phyloP scores from a whole-genome alignment of 2,113 vertebrate genomes.

The Ranitomeya imitator region DNA sequence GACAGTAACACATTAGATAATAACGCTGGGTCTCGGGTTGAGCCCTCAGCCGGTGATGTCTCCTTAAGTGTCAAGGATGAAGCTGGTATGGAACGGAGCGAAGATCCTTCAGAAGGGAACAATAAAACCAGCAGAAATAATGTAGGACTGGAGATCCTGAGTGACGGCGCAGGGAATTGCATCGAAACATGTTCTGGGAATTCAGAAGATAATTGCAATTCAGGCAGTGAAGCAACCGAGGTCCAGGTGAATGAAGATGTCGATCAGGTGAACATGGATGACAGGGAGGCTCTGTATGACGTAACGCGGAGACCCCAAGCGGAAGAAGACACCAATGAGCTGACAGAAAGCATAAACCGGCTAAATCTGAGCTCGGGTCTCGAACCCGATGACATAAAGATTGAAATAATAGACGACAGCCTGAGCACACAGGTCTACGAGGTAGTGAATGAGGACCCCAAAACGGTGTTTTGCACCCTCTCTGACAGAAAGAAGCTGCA shows the following conservation, averaged over 20 bases:
- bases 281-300: background rate
- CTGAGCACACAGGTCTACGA: slow-evolving; percentile 68
- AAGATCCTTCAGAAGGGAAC: background rate
- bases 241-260: background rate
- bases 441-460: slow-evolving; percentile 80
- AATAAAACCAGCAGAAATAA: background rate
- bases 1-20: background rate
- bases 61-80: background rate
- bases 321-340: slow-evolving; percentile 43
- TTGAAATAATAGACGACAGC: slow-evolving; percentile 63
- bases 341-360: slow-evolving; percentile 72
- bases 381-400: slow-evolving; percentile 64
- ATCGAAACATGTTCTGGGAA: background rate
- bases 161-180: background rate
- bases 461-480: slow-evolving; percentile 84
- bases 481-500: slow-evolving; percentile 74
- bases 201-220: background rate
- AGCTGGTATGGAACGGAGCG: background rate
- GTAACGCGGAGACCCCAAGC: background rate
- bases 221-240: background rate
- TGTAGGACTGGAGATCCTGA: background rate
- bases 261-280: background rate
- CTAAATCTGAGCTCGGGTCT: slow-evolving; percentile 72
- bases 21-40: background rate
- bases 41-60: background rate